Evolutionary conservation across 1,140 invertebrate species (phyloP).

Genomic region (Neodiprion lecontei): DNA sequence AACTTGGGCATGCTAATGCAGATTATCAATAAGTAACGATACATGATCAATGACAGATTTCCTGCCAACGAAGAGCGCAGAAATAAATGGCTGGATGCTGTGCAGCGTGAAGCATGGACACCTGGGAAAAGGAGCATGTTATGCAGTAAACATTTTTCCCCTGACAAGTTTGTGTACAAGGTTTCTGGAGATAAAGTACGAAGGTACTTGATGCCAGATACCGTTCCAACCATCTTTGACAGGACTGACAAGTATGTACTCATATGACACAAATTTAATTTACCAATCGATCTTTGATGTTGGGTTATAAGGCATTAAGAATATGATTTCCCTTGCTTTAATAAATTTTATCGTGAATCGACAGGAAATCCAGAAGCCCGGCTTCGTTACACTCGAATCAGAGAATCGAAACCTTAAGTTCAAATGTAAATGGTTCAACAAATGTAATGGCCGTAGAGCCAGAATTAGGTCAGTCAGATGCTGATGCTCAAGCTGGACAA

Average conservation of each 20-base stretch:
- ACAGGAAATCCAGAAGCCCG: no score
- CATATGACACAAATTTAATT: no score
- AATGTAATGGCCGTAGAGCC: no score
- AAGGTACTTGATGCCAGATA: neutral
- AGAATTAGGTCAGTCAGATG: no score
- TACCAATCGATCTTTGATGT: no score
- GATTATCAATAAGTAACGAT: neutral
- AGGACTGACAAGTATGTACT: neutral
- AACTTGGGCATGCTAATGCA: neutral
- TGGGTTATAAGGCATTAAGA: no score
- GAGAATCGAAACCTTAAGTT: no score
- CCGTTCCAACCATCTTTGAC: neutral
- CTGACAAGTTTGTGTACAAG: conserved; percentile 1
- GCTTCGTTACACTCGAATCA: no score
- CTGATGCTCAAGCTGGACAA: no score
- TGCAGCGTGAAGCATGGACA: neutral
- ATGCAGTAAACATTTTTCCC: neutral
- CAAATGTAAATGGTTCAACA: no score
- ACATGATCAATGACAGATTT: neutral
- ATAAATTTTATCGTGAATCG: no score
- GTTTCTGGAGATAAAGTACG: neutral
- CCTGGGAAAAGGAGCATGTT: neutral
- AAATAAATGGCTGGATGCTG: neutral
- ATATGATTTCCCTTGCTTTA: no score
- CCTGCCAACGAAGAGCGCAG: conserved; percentile 1